These are phyloP conservation scores for Drosophila fuyamai DNA, from an alignment of 1,140 invertebrate species.

Conservation along the genomic window DNA sequence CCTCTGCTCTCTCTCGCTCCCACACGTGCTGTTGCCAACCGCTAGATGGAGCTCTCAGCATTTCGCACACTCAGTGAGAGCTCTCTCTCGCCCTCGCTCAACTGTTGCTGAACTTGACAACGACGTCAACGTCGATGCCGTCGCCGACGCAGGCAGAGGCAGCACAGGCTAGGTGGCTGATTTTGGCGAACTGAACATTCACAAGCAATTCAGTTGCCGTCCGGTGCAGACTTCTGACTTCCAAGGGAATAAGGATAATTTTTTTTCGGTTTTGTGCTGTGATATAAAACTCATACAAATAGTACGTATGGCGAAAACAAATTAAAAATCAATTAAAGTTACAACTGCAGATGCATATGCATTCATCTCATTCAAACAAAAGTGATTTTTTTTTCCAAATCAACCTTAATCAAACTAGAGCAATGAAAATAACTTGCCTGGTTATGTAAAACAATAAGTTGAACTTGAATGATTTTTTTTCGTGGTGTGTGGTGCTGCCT, in stretches of 20 bases:
- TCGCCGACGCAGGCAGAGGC: slow-evolving; percentile 27
- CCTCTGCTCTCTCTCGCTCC: slow-evolving; percentile 14
- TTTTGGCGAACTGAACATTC: slow-evolving; percentile 42
- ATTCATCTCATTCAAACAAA: slow-evolving; percentile 18
- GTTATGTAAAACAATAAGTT: slow-evolving; percentile 45
- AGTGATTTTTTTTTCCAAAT: slow-evolving; percentile 14
- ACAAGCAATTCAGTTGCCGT: slow-evolving; percentile 83
- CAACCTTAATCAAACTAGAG: not conserved
- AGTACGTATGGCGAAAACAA: slow-evolving; percentile 67
- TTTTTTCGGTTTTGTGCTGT: slow-evolving; percentile 82
- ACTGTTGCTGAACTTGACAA: slow-evolving; percentile 71
- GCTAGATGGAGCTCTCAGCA: slow-evolving; percentile 29
- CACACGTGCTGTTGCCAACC: slow-evolving; percentile 61
- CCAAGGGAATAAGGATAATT: slow-evolving; percentile 79
- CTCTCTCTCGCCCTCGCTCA: slow-evolving; percentile 28
- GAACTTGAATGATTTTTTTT: slow-evolving; percentile 46
- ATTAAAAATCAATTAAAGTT: slow-evolving; percentile 24
- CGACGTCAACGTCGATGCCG: slow-evolving; percentile 15
- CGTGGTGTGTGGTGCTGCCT: slow-evolving; percentile 14
- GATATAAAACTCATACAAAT: slow-evolving; percentile 82
- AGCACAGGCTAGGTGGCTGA: slow-evolving; percentile 66
- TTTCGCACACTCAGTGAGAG: slow-evolving; percentile 3
- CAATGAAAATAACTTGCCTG: slow-evolving; percentile 15
- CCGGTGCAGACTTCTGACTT: slow-evolving; percentile 81
- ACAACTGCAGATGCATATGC: slow-evolving; percentile 8